These are phyloP conservation scores for Phania funesta DNA, from an alignment of 2,888 invertebrate species.

Conservation along the genomic window DNA sequence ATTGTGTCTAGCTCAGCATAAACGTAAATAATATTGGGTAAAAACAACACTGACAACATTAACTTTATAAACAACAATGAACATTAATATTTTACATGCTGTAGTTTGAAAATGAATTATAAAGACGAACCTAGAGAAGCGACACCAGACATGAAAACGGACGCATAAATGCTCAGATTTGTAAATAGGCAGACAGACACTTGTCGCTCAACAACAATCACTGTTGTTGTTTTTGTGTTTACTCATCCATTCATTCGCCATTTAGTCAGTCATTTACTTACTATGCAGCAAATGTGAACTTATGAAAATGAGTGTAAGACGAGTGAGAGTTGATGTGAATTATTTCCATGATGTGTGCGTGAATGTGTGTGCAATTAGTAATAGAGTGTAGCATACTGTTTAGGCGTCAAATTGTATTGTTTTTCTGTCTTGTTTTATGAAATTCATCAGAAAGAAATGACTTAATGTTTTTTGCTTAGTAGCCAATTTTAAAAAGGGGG, in stretches of 20 bases:
- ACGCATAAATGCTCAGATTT: conserved; percentile 25
- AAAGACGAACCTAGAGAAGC: conserved; percentile 12
- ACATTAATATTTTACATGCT: conserved; percentile 33
- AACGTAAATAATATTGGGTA: conserved; percentile 70
- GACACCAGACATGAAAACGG: background rate
- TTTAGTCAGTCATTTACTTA: conserved; percentile 46
- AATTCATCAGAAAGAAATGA: conserved; percentile 18
- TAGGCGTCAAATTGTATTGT: conserved; percentile 72
- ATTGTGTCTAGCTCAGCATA: conserved; percentile 73
- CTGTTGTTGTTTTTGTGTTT: conserved; percentile 15
- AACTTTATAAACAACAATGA: conserved; percentile 9
- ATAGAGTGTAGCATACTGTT: conserved; percentile 53
- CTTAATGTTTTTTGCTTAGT: conserved; percentile 7
- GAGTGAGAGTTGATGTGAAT: background rate
- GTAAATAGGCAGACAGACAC: conserved; percentile 34
- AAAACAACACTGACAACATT: conserved; percentile 21
- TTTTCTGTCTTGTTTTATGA: conserved; percentile 67
- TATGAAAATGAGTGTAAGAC: conserved; percentile 36
- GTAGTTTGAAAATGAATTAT: conserved; percentile 37
- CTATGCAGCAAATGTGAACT: conserved; percentile 40
- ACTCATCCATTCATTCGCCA: conserved; percentile 13
- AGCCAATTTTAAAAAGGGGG: background rate
- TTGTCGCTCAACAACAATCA: conserved; percentile 48
- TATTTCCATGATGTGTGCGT: background rate
- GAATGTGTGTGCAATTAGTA: conserved; percentile 71